Evolutionary conservation across 2,888 invertebrate species (phyloP).

Genomic region (Watsonalla binaria): DNA sequence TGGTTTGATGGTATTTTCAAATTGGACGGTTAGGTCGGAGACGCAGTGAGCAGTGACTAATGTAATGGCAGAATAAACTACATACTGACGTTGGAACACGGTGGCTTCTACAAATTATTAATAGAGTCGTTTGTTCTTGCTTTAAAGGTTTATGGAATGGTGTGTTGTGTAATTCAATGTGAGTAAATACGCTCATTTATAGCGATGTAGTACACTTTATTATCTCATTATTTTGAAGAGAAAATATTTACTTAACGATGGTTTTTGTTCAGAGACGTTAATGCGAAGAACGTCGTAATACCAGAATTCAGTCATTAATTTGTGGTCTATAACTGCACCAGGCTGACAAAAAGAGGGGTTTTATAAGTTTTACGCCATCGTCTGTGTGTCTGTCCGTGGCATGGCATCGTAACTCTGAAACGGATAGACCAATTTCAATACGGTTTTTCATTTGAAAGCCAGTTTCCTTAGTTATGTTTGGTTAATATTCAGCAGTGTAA

Average conservation of each 20-base stretch:
- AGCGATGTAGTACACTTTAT: neutral
- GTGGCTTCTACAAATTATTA: conserved; percentile 1
- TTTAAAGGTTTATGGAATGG: neutral
- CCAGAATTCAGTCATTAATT: no score
- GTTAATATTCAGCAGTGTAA: no score
- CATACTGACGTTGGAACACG: conserved; percentile 27
- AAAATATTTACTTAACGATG: neutral
- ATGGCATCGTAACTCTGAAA: no score
- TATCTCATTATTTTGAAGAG: neutral
- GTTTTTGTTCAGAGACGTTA: no score
- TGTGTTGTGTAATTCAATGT: neutral
- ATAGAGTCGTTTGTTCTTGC: conserved; percentile 1
- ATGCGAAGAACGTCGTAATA: no score
- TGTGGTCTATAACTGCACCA: no score
- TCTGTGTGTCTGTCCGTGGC: no score
- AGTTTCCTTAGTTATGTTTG: no score
- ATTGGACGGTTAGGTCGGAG: conserved; percentile 25
- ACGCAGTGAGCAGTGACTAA: conserved; percentile 28
- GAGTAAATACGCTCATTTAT: neutral
- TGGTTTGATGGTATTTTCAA: conserved; percentile 26
- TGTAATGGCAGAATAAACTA: conserved; percentile 31
- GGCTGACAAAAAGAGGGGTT: no score
- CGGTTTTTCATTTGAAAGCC: no score
- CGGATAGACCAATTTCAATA: no score
- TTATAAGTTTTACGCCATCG: no score